Base-by-base conservation (phyloP, 2,797 vertebrate genomes). In the Sciurus carolinensis region DNA sequence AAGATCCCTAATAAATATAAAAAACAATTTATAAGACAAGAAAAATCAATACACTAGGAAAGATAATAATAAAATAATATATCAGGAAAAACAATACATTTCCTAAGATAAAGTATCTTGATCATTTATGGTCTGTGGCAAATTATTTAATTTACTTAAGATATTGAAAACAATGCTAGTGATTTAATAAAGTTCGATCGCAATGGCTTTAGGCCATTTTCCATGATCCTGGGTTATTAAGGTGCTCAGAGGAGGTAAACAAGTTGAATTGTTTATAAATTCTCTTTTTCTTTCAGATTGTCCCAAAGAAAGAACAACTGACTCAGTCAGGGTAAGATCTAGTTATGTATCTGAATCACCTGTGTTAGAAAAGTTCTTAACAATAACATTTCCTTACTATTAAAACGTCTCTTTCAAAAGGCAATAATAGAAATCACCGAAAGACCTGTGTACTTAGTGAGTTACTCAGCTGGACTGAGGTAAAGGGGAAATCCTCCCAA, bases 1-100 rank as follows among this genome's bases (percentile, higher is more conserved):
- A 4, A 36, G 42, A 82, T 80, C 36, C 91, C 76, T 67, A 72
- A 71, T 88, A 84, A 92, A 94, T 69, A 64, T 39, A 79, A 82
- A 84, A 83, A 18, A 26, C 90, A 90, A 64, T 47, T 93, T 97
- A 22, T 95, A 77, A 88, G 28, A 81, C 44, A 94, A 87, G 10
- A 86, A 73, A 75, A 76, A 62, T 44, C 47, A 76, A 54, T 73
- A 67, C 6, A 44, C 67, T 69, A 87, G 24, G 90, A 87, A 62
- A 20, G 59, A 62, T 62, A 62, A 62, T 62, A 62, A 26, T 59
- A 24, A 62, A 24, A 26, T 26, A 62, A 62, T 62, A 26, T 9
- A 24, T 26, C 18, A 62, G 59, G 24, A 26, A 62, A 62, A 62
- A 62, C 26, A 62, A 62, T 26, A 26, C 59, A 28, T 79, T 87